phyloP scores from a whole-genome alignment of 2,113 vertebrate genomes.

The Polypterus senegalus region DNA sequence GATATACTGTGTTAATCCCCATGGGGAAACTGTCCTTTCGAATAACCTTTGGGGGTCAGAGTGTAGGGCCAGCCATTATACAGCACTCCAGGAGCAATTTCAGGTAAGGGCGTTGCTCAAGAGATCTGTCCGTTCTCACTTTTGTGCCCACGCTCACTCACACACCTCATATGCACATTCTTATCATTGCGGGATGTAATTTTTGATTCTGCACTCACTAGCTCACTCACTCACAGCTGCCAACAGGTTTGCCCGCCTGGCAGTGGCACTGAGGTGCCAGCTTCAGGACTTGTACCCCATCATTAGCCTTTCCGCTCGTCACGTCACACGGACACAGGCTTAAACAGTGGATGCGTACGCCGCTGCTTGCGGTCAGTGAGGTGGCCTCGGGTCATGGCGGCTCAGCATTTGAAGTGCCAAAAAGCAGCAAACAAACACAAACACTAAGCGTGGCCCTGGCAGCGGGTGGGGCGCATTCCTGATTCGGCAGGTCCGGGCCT shows the following conservation, averaged over 20 bases:
- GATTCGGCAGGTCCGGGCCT: constrained; percentile 31
- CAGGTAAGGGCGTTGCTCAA: too few species aligned
- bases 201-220: too few species aligned
- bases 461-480: constrained; percentile 17
- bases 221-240: neutral
- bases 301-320: too few species aligned
- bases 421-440: constrained; percentile 17
- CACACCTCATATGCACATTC: too few species aligned
- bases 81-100: too few species aligned
- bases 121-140: too few species aligned
- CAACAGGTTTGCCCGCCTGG: constrained; percentile 3
- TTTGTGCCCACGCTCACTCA: too few species aligned
- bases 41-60: too few species aligned
- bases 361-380: constrained; percentile 2
- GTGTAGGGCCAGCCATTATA: too few species aligned
- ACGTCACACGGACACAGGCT: constrained; percentile 4
- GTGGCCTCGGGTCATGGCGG: constrained; percentile 12
- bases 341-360: constrained; percentile 3
- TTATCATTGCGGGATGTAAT: too few species aligned
- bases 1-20: too few species aligned
- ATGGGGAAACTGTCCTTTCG: too few species aligned
- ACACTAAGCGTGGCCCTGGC: constrained; percentile 21
- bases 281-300: neutral
- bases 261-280: neutral
- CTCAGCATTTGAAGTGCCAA: constrained; percentile 9